Conservation (phyloP, 1,140 invertebrate genomes). For the Polyergus mexicanus region DNA sequence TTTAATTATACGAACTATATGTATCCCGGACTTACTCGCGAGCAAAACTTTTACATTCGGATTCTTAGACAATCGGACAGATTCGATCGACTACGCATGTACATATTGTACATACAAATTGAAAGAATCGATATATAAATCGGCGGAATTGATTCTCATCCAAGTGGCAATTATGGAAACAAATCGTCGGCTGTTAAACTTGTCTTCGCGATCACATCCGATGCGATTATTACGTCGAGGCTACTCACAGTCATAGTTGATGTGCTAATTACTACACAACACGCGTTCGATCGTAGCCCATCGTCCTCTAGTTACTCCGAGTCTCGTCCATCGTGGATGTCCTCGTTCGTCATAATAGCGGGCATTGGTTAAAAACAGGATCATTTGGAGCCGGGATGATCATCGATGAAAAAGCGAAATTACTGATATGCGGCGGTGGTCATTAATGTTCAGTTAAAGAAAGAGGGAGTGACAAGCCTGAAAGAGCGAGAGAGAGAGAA, state of each 20-base stretch:
- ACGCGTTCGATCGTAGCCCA: neutral
- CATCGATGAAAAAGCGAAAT: constrained; percentile 58
- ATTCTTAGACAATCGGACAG: neutral
- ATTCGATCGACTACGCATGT: too few species aligned
- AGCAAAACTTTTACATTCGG: neutral
- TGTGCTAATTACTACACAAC: constrained; percentile 39
- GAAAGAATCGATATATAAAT: constrained; percentile 10
- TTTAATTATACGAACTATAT: constrained; percentile 29
- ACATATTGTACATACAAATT: neutral
- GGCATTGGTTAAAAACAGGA: constrained; percentile 52
- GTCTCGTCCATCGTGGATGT: neutral
- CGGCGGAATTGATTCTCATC: constrained; percentile 34
- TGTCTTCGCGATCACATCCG: neutral
- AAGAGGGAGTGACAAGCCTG: neutral
- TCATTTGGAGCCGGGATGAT: constrained; percentile 21
- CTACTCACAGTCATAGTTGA: constrained; percentile 13
- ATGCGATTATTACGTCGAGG: constrained; percentile 39
- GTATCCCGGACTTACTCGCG: neutral
- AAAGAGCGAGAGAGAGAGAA: neutral
- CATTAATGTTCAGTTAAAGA: constrained; percentile 24
- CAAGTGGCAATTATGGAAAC: constrained; percentile 5
- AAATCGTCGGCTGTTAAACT: constrained; percentile 45
- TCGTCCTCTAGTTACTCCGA: neutral
- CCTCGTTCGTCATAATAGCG: constrained; percentile 46
- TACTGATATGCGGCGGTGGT: constrained; percentile 36